A percentile compares a stretch with the other conserved stretches of the same genome.
These are phyloP conservation scores for Trypoxylon attenuatum DNA, from an alignment of 2,888 invertebrate species.

Conservation along the genomic window DNA sequence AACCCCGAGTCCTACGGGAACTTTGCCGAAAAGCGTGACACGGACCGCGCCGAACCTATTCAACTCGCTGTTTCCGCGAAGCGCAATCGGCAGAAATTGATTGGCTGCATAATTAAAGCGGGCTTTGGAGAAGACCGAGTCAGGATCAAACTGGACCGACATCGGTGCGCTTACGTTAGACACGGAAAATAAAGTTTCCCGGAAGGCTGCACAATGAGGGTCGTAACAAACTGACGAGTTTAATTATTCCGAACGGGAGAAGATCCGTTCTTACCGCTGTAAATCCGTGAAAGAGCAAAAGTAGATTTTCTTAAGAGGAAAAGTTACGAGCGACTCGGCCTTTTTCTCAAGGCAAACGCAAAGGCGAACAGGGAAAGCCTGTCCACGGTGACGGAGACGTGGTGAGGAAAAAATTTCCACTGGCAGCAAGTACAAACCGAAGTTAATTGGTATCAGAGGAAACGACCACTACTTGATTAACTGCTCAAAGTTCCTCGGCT, in stretches of 20 bases:
- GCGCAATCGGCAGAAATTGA: not conserved
- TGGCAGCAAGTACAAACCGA: not conserved
- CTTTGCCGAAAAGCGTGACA: not conserved
- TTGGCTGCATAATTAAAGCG: not conserved
- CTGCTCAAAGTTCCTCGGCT: not conserved
- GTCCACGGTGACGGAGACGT: no score
- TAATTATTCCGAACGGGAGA: no score
- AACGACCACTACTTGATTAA: conserved; percentile 8
- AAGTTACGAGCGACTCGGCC: not conserved
- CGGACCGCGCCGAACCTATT: not conserved
- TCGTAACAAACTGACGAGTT: no score
- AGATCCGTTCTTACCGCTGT: not conserved
- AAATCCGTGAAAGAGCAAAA: not conserved
- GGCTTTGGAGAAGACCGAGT: no score
- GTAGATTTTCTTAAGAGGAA: not conserved
- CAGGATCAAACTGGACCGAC: no score
- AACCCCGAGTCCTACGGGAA: not conserved
- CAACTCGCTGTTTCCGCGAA: not conserved
- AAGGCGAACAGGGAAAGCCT: not conserved
- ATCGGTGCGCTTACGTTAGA: no score
- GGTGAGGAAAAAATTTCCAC: not conserved
- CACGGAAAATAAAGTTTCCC: no score
- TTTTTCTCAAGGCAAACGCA: not conserved
- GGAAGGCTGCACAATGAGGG: no score
- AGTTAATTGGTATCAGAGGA: conserved; percentile 15